A percentile compares a stretch with the other conserved stretches of the same genome.
Evolutionary conservation across 2,888 invertebrate species (phyloP).

Genomic region (Papilio protenor): DNA sequence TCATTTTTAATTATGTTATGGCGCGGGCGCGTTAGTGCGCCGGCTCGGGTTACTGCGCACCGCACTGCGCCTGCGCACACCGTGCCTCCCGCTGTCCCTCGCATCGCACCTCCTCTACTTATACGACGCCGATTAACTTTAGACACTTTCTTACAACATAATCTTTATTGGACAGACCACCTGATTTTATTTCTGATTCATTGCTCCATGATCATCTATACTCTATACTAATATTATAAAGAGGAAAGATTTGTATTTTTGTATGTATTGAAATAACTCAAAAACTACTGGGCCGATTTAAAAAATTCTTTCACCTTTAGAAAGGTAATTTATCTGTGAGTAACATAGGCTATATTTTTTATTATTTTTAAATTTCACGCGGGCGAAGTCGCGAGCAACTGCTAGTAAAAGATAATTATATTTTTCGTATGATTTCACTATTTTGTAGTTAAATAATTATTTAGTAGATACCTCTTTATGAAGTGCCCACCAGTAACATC

Average conservation of each 20-base stretch:
- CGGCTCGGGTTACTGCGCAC: conserved; percentile 70
- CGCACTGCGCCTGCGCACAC: conserved; percentile 55
- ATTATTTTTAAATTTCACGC: no score
- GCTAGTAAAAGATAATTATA: not conserved
- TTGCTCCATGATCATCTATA: not conserved
- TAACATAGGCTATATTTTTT: no score
- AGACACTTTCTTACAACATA: conserved; percentile 15
- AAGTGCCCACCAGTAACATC: not conserved
- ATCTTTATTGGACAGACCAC: conserved; percentile 27
- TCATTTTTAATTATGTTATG: conserved; percentile 85
- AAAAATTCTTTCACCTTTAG: no score
- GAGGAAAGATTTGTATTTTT: no score
- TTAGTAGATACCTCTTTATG: not conserved
- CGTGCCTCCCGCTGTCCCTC: conserved; percentile 48
- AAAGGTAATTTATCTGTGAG: no score
- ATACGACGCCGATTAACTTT: conserved; percentile 32
- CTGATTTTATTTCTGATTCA: conserved; percentile 8
- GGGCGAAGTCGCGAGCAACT: no score
- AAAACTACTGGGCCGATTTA: no score
- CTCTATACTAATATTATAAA: no score
- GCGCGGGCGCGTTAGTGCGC: conserved; percentile 64
- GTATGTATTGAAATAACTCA: no score
- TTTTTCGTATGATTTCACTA: not conserved
- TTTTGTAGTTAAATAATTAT: not conserved
- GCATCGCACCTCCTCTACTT: conserved; percentile 22